A percentile compares a stretch with the other conserved stretches of the same genome.
These are phyloP conservation scores for Gallinago jamesoni DNA, from an alignment of 2,113 vertebrate genomes.

Conservation along the genomic window DNA sequence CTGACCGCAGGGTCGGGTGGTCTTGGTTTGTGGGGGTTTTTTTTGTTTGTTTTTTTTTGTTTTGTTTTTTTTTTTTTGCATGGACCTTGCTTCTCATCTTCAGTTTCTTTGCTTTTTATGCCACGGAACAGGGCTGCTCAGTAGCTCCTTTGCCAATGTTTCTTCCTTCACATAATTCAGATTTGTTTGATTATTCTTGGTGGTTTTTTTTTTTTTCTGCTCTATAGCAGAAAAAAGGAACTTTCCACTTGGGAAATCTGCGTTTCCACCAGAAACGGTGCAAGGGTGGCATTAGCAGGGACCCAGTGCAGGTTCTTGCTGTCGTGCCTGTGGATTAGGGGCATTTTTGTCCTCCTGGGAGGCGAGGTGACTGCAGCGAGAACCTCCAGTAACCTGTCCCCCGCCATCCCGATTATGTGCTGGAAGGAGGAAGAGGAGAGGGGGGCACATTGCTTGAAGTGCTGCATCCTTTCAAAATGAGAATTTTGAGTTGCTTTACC, in stretches of 20 bases:
- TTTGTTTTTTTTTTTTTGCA: background rate
- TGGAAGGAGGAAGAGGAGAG: slow-evolving; percentile 29
- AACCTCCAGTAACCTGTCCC: background rate
- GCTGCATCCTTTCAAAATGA: background rate
- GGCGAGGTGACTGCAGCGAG: background rate
- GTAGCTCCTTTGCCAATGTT: background rate
- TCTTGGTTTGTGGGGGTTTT: too few species aligned
- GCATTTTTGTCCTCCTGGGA: background rate
- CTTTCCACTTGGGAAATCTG: fast-evolving
- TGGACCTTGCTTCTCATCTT: background rate
- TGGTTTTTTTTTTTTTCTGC: background rate
- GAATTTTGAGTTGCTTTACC: background rate
- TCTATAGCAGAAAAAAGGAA: background rate
- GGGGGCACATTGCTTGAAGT: background rate
- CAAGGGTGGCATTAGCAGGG: background rate
- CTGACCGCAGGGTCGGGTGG: background rate
- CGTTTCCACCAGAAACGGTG: background rate
- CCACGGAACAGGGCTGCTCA: background rate
- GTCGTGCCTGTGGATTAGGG: background rate
- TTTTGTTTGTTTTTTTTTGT: too few species aligned
- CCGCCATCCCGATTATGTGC: background rate
- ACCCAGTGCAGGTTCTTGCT: background rate
- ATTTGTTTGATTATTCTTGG: background rate
- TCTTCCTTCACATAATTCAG: slow-evolving; percentile 30
- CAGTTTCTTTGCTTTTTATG: background rate